Conservation (phyloP, 2,797 vertebrate genomes). For the Pempheris klunzingeri region DNA sequence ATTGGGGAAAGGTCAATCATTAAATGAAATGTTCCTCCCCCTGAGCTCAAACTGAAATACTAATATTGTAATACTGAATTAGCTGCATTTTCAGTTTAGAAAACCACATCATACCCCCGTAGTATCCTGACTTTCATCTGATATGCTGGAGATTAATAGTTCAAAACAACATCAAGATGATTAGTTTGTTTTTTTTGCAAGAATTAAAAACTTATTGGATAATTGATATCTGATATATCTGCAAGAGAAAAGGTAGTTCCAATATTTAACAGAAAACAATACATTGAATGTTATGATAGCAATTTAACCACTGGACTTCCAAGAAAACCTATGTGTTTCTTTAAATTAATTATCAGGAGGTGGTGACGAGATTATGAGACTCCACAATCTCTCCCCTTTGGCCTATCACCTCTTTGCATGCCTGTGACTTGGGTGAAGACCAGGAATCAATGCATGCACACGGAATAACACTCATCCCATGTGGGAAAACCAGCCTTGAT, state of each 20-base stretch:
- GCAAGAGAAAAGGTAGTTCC: neutral
- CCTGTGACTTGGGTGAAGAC: slow-evolving; percentile 42
- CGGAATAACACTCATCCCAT: slow-evolving; percentile 30
- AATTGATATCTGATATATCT: slow-evolving; percentile 40
- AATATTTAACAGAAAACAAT: slow-evolving; percentile 10
- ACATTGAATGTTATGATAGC: neutral
- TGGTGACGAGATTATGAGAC: neutral
- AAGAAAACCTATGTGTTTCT: neutral
- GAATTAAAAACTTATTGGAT: slow-evolving; percentile 47
- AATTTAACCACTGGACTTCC: slow-evolving; percentile 1
- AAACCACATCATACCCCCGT: slow-evolving; percentile 24
- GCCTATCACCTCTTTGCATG: slow-evolving; percentile 29
- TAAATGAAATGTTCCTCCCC: slow-evolving; percentile 44
- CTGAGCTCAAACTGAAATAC: slow-evolving; percentile 36
- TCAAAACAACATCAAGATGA: slow-evolving; percentile 55
- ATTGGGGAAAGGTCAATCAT: slow-evolving; percentile 74
- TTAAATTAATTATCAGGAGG: neutral
- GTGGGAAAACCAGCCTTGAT: slow-evolving; percentile 25
- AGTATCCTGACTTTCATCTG: slow-evolving; percentile 56
- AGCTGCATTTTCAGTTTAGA: slow-evolving; percentile 20
- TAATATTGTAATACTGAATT: slow-evolving; percentile 45
- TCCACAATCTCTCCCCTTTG: neutral
- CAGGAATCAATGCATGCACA: slow-evolving; percentile 31
- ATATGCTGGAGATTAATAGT: slow-evolving; percentile 33
- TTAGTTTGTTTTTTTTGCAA: slow-evolving; percentile 44